These are phyloP conservation scores for Oxystoma pomonae DNA, from an alignment of 2,888 invertebrate species.

Conservation along the genomic window DNA sequence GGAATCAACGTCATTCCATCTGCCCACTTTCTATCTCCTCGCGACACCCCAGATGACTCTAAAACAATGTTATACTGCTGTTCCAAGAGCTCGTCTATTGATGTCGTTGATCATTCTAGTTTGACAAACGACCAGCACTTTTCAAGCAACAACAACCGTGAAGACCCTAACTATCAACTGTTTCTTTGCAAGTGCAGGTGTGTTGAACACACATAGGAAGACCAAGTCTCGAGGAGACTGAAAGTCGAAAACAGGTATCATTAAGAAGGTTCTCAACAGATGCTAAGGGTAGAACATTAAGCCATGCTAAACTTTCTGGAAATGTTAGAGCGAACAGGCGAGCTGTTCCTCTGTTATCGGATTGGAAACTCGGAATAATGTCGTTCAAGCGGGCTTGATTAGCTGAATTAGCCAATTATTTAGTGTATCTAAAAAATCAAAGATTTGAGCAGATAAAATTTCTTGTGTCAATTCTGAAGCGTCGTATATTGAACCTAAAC, in stretches of 20 bases:
- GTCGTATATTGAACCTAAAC: not conserved
- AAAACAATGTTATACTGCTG: too few relatives aligned
- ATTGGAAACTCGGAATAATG: not conserved
- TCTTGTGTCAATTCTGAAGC: not conserved
- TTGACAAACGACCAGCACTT: too few relatives aligned
- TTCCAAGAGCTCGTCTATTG: too few relatives aligned
- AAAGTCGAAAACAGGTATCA: not conserved
- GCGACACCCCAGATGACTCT: too few relatives aligned
- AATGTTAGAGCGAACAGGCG: not conserved
- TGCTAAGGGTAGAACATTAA: not conserved
- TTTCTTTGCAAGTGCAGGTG: not conserved
- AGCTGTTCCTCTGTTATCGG: not conserved
- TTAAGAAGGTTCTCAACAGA: not conserved
- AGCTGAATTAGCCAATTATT: not conserved
- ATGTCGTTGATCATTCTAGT: too few relatives aligned
- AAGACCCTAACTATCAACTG: not conserved
- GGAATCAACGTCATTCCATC: too few relatives aligned
- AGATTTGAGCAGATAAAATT: not conserved
- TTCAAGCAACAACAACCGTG: too few relatives aligned
- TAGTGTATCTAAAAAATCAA: not conserved
- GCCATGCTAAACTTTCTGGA: not conserved
- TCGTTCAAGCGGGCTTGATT: not conserved
- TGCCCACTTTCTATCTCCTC: too few relatives aligned
- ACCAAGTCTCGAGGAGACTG: not conserved
- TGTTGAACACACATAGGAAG: not conserved